These are phyloP conservation scores for Clostera curtula DNA, from an alignment of 2,888 invertebrate species.

Conservation along the genomic window DNA sequence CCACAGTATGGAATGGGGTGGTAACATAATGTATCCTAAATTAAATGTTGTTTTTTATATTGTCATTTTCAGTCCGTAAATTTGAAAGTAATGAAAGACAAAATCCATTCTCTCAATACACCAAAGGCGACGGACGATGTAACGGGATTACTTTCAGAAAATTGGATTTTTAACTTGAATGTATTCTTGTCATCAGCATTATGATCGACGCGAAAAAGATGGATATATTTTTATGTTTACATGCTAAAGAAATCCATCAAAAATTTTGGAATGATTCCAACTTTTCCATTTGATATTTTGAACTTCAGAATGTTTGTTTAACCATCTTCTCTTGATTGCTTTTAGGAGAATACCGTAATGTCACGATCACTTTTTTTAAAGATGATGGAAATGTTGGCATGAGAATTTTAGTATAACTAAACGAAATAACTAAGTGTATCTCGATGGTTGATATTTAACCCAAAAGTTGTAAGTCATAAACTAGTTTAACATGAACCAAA, in stretches of 20 bases:
- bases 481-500: too few relatives aligned
- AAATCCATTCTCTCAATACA: conserved; percentile 18
- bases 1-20: too few relatives aligned
- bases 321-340: conserved; percentile 4
- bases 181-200: conserved; percentile 22
- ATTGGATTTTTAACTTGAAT: conserved; percentile 22
- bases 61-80: conserved; percentile 13
- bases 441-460: too few relatives aligned
- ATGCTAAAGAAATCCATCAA: conserved; percentile 11
- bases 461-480: too few relatives aligned
- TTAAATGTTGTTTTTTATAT: conserved; percentile 6
- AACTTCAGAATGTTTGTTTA: conserved; percentile 2
- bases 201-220: conserved; percentile 14
- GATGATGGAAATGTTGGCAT: too few relatives aligned
- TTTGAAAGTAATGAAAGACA: conserved; percentile 17
- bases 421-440: too few relatives aligned
- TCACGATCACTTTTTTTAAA: too few relatives aligned
- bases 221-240: conserved; percentile 7
- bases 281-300: conserved; percentile 9
- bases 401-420: too few relatives aligned
- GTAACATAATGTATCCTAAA: background rate
- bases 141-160: conserved; percentile 20
- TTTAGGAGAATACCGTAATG: too few relatives aligned
- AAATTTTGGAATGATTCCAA: conserved; percentile 13
- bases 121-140: conserved; percentile 10